These are phyloP conservation scores for Netelia melanura DNA, from an alignment of 2,888 invertebrate genomes.

Conservation along the genomic window DNA sequence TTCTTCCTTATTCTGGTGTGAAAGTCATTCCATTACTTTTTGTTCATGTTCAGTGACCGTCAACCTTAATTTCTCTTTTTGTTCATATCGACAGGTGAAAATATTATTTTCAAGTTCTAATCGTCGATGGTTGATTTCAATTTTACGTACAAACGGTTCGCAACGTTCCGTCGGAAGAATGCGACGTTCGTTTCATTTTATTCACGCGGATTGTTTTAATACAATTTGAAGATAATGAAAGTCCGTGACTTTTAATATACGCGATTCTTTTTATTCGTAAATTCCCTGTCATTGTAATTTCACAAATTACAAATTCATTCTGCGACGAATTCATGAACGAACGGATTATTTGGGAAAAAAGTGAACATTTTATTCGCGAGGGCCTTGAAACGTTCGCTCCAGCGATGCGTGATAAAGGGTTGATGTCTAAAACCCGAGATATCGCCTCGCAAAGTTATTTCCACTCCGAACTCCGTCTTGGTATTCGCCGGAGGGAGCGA, in stretches of 20 bases:
- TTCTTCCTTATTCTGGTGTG: constrained; percentile 12
- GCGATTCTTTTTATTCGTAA: too few relatives aligned
- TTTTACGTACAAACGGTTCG: background rate
- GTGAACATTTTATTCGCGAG: background rate
- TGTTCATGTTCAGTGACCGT: background rate
- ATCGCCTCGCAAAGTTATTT: constrained; percentile 22
- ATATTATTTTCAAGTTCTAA: background rate
- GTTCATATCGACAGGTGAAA: background rate
- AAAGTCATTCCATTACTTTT: constrained; percentile 12
- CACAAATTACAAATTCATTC: background rate
- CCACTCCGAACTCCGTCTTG: constrained; percentile 1
- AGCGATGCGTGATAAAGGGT: constrained; percentile 5
- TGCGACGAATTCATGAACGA: background rate
- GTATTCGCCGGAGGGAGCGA: background rate
- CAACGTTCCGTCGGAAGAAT: constrained; percentile 47
- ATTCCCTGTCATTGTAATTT: background rate
- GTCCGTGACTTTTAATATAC: background rate
- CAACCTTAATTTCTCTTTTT: background rate
- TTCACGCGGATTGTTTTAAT: too few relatives aligned
- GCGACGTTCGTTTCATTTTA: background rate
- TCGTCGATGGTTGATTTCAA: background rate
- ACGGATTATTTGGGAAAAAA: background rate
- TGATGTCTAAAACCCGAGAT: constrained; percentile 4
- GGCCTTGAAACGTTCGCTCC: background rate
- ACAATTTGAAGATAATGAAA: too few relatives aligned